Base-by-base conservation (phyloP, 2,113 vertebrate genomes). In the Syngnathoides biaculeatus region DNA sequence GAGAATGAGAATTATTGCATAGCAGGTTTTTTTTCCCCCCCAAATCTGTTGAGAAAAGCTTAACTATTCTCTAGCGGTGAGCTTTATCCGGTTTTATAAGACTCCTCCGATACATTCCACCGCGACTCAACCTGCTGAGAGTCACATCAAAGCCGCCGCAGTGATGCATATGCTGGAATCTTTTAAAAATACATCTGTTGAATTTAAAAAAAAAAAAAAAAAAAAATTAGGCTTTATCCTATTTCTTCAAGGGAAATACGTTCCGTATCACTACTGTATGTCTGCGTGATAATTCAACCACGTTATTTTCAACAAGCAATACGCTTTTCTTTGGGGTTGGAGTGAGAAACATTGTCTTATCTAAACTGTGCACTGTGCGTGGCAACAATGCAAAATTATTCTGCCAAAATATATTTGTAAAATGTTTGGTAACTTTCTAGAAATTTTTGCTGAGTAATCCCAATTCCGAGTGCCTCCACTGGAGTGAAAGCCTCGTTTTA, bases 31-130 rank as follows among this genome's bases (percentile, higher is more conserved):
- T 79, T 39, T 8, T 24, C 8, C 15, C 15, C 4, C 15, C 26
- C 12, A 26, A 86, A 78, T 87, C 79, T 84, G 79, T 77, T 61
- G 80, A 80, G 79, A 77, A 80, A 83, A 84, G 82, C 77, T 67
- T 69, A 84, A 79, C 83, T 73, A 82, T 84, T 87, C 79, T 84
- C 70, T 53, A 76, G 79, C 39, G 61, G 72, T 63, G 78, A 83
- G 84, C 81, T 80, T 85, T 81, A 85, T 84, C 86, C 69, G 73
- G 75, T 80, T 85, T 83, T 75, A 76, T 81, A 79, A 80, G 69
- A 78, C 82, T 87, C 75, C 72, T 80, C 72, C 52, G 55, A 70
- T 78, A 69, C 68, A 30, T 73, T 84, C 82, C 75, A 53, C 77
- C 24, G 71, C 42, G 71, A 77, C 76, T 75, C 74, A 81, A 84